Evolutionary conservation across 2,888 invertebrate genomes (phyloP).

Genomic region (Coenonympha glycerion): DNA sequence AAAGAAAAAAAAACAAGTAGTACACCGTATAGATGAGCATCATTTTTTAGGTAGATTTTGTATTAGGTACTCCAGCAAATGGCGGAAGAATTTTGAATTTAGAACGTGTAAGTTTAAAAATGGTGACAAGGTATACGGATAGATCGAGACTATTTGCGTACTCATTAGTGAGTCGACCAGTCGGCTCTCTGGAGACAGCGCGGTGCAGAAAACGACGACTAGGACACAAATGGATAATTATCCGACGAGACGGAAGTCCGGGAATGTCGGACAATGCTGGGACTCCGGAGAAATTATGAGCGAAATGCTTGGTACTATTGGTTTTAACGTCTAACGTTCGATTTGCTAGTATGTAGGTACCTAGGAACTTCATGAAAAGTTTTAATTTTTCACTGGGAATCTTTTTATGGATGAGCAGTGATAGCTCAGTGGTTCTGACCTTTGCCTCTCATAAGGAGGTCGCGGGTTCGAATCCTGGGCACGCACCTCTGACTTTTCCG

Average conservation of each 20-base stretch:
- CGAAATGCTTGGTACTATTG: not conserved
- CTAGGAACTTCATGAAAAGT: not conserved
- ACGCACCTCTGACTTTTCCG: no score
- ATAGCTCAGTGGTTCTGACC: no score
- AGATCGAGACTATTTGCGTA: slow-evolving; percentile 42
- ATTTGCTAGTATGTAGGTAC: not conserved
- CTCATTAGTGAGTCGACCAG: slow-evolving; percentile 41
- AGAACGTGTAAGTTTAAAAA: slow-evolving; percentile 21
- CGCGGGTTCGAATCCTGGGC: no score
- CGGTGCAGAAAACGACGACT: slow-evolving; percentile 33
- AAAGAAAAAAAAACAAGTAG: no score
- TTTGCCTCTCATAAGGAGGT: no score
- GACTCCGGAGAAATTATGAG: slow-evolving; percentile 2
- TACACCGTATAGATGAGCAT: not conserved
- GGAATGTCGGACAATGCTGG: slow-evolving; percentile 8
- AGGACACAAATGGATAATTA: slow-evolving; percentile 23
- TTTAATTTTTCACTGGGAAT: no score
- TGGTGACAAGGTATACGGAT: slow-evolving; percentile 16
- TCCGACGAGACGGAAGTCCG: slow-evolving; percentile 17
- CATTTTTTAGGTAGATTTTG: not conserved
- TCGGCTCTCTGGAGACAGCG: slow-evolving; percentile 21
- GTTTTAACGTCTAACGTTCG: not conserved
- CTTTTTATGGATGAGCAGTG: no score
- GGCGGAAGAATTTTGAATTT: slow-evolving; percentile 16
- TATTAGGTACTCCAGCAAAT: not conserved